A percentile compares a stretch with the other conserved stretches of the same genome.
Evolutionary conservation across 2,888 invertebrate species (phyloP).

Genomic region (Ferdinandea cuprea): DNA sequence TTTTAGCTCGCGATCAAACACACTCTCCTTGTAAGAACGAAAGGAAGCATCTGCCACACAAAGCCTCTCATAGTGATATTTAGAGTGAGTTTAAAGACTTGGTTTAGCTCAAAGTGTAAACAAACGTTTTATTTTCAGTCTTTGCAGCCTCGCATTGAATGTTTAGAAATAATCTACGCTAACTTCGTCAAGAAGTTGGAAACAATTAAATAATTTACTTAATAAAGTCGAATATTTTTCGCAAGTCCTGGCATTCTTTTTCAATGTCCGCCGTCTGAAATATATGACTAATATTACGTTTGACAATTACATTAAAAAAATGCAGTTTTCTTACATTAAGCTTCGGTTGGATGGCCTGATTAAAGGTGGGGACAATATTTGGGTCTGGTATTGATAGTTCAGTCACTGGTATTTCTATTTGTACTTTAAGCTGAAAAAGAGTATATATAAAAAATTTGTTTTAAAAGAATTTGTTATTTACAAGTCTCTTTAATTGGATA

Average conservation of each 20-base stretch:
- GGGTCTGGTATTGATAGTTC: slow-evolving; percentile 77
- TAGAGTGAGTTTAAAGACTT: slow-evolving; percentile 77
- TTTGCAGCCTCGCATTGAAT: slow-evolving; percentile 81
- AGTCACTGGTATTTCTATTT: slow-evolving; percentile 76
- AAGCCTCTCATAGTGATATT: slow-evolving; percentile 82
- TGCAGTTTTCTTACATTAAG: slow-evolving; percentile 22
- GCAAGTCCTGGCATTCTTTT: slow-evolving; percentile 39
- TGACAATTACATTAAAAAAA: neutral
- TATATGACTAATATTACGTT: neutral
- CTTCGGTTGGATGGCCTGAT: slow-evolving; percentile 40
- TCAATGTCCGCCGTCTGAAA: slow-evolving; percentile 55
- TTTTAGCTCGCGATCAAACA: slow-evolving; percentile 82
- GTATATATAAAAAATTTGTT: neutral
- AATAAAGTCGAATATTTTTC: slow-evolving; percentile 38
- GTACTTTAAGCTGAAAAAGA: slow-evolving; percentile 76
- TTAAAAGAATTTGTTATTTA: slow-evolving; percentile 59
- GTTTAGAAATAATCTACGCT: slow-evolving; percentile 81
- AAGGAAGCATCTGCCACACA: slow-evolving; percentile 79
- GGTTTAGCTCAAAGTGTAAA: neutral
- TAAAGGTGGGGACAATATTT: neutral
- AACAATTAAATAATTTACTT: slow-evolving; percentile 15
- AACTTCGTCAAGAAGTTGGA: slow-evolving; percentile 68
- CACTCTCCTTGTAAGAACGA: slow-evolving; percentile 81
- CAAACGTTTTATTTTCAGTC: slow-evolving; percentile 78
- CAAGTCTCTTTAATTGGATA: slow-evolving; percentile 78